Evolutionary conservation across 2,888 invertebrate species (phyloP).

Genomic region (Nemoura dubitans): DNA sequence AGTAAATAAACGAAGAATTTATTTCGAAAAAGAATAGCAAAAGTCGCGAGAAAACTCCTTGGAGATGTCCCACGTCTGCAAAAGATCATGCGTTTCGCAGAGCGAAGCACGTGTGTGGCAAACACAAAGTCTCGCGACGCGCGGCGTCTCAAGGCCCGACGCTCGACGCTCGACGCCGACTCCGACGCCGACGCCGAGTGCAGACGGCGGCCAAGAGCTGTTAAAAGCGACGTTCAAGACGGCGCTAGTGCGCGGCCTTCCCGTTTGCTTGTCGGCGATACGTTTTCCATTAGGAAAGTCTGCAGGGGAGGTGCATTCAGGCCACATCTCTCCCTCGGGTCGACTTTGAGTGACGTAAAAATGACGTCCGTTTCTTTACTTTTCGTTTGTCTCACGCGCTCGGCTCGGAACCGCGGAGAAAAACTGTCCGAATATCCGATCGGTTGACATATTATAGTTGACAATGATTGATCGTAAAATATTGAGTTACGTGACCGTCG

Average conservation of each 20-base stretch:
- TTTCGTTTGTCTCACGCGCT: slow-evolving; percentile 3
- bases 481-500: background rate
- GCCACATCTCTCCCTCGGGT: slow-evolving; percentile 1
- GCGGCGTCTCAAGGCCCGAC: too few species aligned
- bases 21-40: background rate
- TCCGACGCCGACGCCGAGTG: background rate
- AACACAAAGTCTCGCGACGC: background rate
- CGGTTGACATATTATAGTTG: background rate
- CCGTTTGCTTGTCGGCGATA: background rate
- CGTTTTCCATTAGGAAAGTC: background rate
- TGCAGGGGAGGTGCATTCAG: slow-evolving; percentile 2
- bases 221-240: background rate
- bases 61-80: background rate
- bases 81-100: background rate
- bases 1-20: too few species aligned
- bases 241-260: background rate
- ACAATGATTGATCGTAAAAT: background rate
- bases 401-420: background rate
- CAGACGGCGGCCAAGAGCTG: background rate
- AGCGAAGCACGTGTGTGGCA: background rate
- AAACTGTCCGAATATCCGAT: slow-evolving; percentile 12
- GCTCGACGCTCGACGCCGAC: too few species aligned
- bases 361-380: slow-evolving; percentile 12
- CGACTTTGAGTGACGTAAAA: slow-evolving; percentile 12
- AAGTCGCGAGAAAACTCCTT: background rate